A percentile compares a stretch with the other conserved stretches of the same genome.
Evolutionary conservation across 2,797 vertebrate genomes (phyloP).

Genomic region (Myotis myotis): DNA sequence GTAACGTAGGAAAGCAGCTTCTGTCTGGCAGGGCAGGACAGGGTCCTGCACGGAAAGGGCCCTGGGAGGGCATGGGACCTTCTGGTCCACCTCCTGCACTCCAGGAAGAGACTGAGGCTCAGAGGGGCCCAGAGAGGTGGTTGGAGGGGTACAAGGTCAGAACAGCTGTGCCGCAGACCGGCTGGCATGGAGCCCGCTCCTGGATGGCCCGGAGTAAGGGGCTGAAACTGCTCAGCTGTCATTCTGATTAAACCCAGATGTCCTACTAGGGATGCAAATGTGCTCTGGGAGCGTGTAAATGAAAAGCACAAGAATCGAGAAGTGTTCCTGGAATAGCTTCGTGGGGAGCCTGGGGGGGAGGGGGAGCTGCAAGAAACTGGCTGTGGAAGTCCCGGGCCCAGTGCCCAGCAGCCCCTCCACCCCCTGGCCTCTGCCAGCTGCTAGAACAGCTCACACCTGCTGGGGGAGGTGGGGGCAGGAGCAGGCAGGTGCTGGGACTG

Average conservation of each 20-base stretch:
- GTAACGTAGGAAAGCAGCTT: background rate
- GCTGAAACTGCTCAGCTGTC: background rate
- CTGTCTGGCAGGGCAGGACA: background rate
- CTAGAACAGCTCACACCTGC: background rate
- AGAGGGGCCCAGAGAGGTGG: background rate
- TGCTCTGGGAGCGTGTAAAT: background rate
- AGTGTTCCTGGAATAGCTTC: background rate
- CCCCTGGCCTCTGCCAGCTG: background rate
- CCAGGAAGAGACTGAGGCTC: background rate
- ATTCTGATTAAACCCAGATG: background rate
- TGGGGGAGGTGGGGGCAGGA: background rate
- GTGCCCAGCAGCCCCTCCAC: background rate
- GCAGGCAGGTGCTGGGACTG: background rate
- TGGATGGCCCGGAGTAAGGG: rapidly evolving
- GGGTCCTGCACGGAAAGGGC: background rate
- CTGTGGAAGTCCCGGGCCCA: background rate
- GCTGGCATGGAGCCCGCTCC: background rate
- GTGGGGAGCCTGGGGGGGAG: background rate
- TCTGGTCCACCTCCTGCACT: background rate
- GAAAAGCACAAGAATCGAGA: background rate
- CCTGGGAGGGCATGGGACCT: background rate
- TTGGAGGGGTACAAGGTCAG: background rate
- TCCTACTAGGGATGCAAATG: background rate
- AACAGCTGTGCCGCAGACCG: background rate
- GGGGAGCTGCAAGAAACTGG: background rate